phyloP scores from a whole-genome alignment of 2,888 invertebrate species.

The Nasonia oneida region DNA sequence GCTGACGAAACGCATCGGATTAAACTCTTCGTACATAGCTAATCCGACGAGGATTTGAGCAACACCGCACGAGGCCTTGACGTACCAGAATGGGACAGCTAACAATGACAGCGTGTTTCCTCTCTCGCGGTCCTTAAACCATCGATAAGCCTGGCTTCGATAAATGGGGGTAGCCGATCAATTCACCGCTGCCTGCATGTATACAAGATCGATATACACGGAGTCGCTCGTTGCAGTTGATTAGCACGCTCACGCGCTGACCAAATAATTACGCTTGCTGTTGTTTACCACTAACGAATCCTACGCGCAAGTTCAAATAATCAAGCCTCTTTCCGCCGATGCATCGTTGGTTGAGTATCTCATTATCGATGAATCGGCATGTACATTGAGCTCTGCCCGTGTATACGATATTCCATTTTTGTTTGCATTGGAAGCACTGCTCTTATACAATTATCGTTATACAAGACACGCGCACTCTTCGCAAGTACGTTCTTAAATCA shows the following conservation, averaged over 20 bases:
- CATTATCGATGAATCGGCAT: background rate
- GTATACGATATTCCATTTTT: background rate
- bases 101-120: background rate
- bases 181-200: constrained; percentile 9
- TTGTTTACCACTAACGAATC: constrained; percentile 9
- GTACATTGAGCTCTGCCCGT: background rate
- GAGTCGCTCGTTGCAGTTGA: constrained; percentile 4
- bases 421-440: background rate
- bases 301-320: constrained; percentile 5
- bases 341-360: background rate
- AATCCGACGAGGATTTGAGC: background rate
- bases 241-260: background rate
- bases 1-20: background rate
- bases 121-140: constrained; percentile 5
- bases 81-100: background rate
- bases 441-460: too few species aligned
- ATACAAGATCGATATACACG: constrained; percentile 10
- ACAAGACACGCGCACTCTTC: too few species aligned
- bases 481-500: too few species aligned
- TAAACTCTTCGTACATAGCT: background rate
- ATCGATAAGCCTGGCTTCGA: constrained; percentile 10
- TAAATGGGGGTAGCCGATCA: background rate
- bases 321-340: constrained; percentile 11
- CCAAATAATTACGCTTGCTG: constrained; percentile 13
- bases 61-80: background rate